Evolutionary conservation across 2,888 invertebrate species (phyloP).

Genomic region (Dichetophora obliterata): DNA sequence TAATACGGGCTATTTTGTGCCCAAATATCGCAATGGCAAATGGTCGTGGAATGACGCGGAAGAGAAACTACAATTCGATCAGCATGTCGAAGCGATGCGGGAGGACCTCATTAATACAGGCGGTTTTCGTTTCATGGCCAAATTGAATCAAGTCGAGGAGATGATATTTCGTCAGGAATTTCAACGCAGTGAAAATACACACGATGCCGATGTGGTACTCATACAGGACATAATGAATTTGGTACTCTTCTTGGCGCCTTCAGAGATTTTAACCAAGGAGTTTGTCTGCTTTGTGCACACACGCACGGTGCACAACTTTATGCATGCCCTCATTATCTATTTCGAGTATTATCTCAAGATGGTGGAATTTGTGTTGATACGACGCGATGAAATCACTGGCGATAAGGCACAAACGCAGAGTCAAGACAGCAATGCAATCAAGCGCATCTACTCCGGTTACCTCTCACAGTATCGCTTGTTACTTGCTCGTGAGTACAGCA

Average conservation of each 20-base stretch:
- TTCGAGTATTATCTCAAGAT: conserved; percentile 67
- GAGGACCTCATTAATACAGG: conserved; percentile 55
- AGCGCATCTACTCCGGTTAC: conserved; percentile 60
- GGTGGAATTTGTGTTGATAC: conserved; percentile 65
- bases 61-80: conserved; percentile 55
- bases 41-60: conserved; percentile 61
- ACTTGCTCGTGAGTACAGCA: conserved; percentile 66
- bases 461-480: conserved; percentile 65
- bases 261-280: conserved; percentile 55
- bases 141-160: conserved; percentile 64
- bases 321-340: conserved; percentile 65
- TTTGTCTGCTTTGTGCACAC: conserved; percentile 64
- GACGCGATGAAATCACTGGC: conserved; percentile 62
- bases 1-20: conserved; percentile 56
- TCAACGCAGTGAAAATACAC: conserved; percentile 50
- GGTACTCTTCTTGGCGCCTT: conserved; percentile 62
- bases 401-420: conserved; percentile 61
- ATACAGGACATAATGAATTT: conserved; percentile 65
- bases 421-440: conserved; percentile 59
- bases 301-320: conserved; percentile 57
- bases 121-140: conserved; percentile 58
- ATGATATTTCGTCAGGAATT: conserved; percentile 62
- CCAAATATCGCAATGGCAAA: conserved; percentile 59
- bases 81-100: conserved; percentile 37
- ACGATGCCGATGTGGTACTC: conserved; percentile 61